These are phyloP conservation scores for Parascotia fuliginaria DNA, from an alignment of 2,888 invertebrate species.

Conservation along the genomic window DNA sequence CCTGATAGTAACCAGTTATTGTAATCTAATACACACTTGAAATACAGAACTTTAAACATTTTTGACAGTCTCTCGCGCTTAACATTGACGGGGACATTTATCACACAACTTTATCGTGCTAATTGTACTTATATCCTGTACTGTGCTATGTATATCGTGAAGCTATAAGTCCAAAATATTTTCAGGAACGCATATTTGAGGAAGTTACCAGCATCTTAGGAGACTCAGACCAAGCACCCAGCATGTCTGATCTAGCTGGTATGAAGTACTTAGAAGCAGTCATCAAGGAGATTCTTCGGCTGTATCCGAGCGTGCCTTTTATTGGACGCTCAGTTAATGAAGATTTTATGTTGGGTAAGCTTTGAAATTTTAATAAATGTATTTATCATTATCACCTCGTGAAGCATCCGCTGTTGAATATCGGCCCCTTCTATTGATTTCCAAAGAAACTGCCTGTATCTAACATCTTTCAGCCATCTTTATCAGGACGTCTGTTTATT, in stretches of 20 bases:
- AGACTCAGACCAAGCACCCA: constrained; percentile 70
- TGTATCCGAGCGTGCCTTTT: constrained; percentile 89
- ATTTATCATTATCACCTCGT: background rate
- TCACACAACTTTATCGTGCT: too few relatives aligned
- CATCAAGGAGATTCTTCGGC: constrained; percentile 88
- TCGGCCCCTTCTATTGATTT: background rate
- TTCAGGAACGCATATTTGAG: constrained; percentile 71
- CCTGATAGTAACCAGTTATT: too few relatives aligned
- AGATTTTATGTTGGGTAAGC: constrained; percentile 86
- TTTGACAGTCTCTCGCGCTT: too few relatives aligned
- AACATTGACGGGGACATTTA: too few relatives aligned
- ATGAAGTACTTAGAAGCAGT: constrained; percentile 90
- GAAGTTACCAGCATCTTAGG: constrained; percentile 70
- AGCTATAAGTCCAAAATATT: background rate
- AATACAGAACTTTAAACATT: too few relatives aligned
- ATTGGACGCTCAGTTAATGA: constrained; percentile 86
- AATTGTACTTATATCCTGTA: too few relatives aligned
- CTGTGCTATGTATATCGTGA: too few relatives aligned
- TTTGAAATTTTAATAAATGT: too few relatives aligned
- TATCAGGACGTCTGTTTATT: too few relatives aligned
- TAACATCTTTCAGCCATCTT: too few relatives aligned
- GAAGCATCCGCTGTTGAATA: background rate
- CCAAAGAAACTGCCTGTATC: too few relatives aligned
- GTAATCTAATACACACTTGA: too few relatives aligned
- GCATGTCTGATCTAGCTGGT: constrained; percentile 83